Percentiles rank a stretch among this genome's conserved stretches.
phyloP scores from a whole-genome alignment of 1,140 invertebrate species.

The Theocolax elegans region DNA sequence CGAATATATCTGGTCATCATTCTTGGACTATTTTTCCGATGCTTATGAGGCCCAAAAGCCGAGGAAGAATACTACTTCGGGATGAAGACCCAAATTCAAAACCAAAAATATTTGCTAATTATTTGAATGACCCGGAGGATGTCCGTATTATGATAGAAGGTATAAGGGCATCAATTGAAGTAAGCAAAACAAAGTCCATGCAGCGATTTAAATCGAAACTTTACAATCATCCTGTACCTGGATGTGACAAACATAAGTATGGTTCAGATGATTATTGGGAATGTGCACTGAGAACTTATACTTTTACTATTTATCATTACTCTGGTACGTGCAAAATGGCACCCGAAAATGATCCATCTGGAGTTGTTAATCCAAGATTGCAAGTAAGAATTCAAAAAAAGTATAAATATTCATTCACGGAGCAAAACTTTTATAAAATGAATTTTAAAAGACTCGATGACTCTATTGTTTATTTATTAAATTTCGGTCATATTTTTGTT shows the following conservation, averaged over 20 bases:
- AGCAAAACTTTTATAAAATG: too few relatives aligned
- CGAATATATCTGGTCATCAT: conserved; percentile 66
- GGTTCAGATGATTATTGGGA: conserved; percentile 79
- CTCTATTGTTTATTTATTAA: too few relatives aligned
- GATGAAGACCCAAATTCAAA: conserved; percentile 77
- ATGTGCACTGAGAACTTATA: conserved; percentile 76
- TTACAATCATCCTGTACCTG: conserved; percentile 72
- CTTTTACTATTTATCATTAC: conserved; percentile 81
- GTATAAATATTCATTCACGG: background rate
- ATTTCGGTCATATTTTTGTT: too few relatives aligned
- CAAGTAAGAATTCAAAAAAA: conserved; percentile 49
- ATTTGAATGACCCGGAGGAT: conserved; percentile 76
- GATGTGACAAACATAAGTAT: conserved; percentile 73
- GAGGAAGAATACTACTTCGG: conserved; percentile 76
- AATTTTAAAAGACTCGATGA: too few relatives aligned
- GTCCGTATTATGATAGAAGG: conserved; percentile 73
- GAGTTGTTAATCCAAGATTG: conserved; percentile 79
- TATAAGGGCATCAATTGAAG: conserved; percentile 70
- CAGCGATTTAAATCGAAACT: conserved; percentile 71
- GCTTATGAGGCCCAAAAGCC: conserved; percentile 79
- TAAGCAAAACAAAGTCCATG: conserved; percentile 72
- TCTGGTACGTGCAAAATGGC: conserved; percentile 91
- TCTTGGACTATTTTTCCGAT: conserved; percentile 76
- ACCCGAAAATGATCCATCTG: conserved; percentile 71
- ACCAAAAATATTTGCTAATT: conserved; percentile 87